Evolutionary conservation across 1,140 invertebrate genomes (phyloP), one percentile per base, ranked within the genome.

Genomic region (Nixonia krombeini): DNA sequence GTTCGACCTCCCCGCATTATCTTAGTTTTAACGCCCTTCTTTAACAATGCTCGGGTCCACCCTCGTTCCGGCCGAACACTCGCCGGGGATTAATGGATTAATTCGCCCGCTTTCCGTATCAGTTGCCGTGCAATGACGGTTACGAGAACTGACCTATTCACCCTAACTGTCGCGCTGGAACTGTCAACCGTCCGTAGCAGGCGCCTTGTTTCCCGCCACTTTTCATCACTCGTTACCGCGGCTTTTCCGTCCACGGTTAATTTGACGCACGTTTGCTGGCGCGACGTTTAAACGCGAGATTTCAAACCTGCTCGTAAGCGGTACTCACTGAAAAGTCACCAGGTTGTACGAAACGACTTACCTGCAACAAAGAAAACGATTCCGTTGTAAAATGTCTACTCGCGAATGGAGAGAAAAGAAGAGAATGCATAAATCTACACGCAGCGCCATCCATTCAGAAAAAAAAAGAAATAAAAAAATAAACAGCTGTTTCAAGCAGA

Each of bases 91-190:
- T 62, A 62, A 63, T 63, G 65, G 65, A 69, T 69, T 69, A 69
- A 69, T 69, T 69, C 58, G 61, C 51, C 62, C 57, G 56, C 64
- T 57, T 61, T 68, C 64, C 52, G 57, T 62, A 68, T 68, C 64
- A 62, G 47, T 68, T 68, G 56, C 64, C 53, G 52, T 18, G 51
- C 65, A 57, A 62, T 68, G 58, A 68, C 49, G 53, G 57, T 63
- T 58, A 69, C 65, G 53, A 62, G 65, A 69, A 69, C 65, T 69
- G 65, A 69, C 65, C 65, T 62, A 69, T 69, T 69, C 65, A 49
- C 65, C 65, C 65, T 58, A 62, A 58, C 58, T 63, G 58, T 63
- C 53, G 42, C 56, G 56, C 44, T 57, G 56, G 47, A 46, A n/a
- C n/a, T n/a, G 26, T 28, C 25, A 26, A 5, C 9, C 25, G 25